Evolutionary conservation across 2,797 vertebrate species (phyloP).

Genomic region (Neosilurus mollespiculum): DNA sequence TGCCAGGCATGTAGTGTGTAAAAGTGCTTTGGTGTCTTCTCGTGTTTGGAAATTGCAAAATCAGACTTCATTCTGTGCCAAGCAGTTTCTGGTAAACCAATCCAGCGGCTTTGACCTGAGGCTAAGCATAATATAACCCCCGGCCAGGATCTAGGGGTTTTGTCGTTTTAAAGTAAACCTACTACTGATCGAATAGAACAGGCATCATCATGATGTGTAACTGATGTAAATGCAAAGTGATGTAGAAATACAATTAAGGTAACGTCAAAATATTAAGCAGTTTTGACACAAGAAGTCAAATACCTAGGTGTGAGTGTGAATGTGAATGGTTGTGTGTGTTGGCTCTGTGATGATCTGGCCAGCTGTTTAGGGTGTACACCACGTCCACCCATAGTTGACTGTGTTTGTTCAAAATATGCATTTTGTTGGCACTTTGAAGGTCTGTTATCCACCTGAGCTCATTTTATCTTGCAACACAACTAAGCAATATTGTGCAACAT

Average conservation of each 20-base stretch:
- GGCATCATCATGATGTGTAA: conserved; percentile 13
- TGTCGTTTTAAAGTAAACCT: conserved; percentile 22
- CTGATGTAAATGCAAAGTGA: conserved; percentile 8
- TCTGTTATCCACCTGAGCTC: background rate
- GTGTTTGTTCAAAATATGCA: background rate
- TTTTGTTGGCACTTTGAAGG: background rate
- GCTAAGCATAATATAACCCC: background rate
- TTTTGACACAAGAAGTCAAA: background rate
- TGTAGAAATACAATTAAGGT: background rate
- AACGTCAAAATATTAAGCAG: background rate
- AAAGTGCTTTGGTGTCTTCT: background rate
- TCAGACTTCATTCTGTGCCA: background rate
- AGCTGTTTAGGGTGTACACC: no score
- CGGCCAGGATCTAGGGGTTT: background rate
- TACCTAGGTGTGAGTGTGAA: background rate
- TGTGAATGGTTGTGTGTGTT: no score
- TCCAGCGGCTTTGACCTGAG: background rate
- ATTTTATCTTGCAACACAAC: background rate
- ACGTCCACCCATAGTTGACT: background rate
- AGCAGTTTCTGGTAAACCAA: conserved; percentile 9
- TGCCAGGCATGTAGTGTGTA: conserved; percentile 9
- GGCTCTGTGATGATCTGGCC: no score
- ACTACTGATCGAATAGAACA: conserved; percentile 18
- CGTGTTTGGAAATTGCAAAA: conserved; percentile 3
- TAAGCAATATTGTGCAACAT: background rate